phyloP scores from a whole-genome alignment of 2,797 vertebrate genomes.

The Macropus fuliginosus region DNA sequence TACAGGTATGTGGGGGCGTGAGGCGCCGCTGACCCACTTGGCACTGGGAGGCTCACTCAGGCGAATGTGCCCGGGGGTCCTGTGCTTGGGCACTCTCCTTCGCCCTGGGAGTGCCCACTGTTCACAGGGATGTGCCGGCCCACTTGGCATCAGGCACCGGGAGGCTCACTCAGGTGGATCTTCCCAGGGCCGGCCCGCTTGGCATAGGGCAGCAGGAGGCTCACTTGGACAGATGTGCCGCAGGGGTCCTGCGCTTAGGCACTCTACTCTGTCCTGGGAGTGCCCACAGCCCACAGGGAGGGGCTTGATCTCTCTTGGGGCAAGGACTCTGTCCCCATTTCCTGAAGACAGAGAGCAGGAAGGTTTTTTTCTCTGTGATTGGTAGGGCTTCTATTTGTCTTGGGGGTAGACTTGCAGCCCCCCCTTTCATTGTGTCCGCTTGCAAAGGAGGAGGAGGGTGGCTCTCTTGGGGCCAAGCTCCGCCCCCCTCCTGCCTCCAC shows the following conservation, averaged over 20 bases:
- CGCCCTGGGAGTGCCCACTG: neutral
- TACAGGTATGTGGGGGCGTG: constrained; percentile 90
- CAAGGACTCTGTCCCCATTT: neutral
- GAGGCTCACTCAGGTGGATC: no score
- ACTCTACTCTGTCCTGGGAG: neutral
- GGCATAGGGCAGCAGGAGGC: no score
- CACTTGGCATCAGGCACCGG: no score
- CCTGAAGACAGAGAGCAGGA: neutral
- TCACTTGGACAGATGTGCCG: no score
- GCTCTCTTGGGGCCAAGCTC: neutral
- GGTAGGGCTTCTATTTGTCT: neutral
- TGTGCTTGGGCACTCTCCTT: no score
- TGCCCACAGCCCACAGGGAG: neutral
- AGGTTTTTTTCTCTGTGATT: neutral
- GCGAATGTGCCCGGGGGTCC: no score
- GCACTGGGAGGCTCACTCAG: no score
- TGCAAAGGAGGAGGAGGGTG: neutral
- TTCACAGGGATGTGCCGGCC: no score
- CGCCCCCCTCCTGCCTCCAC: neutral
- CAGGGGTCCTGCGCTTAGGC: neutral
- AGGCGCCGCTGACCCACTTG: constrained; percentile 45
- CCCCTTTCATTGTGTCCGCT: neutral
- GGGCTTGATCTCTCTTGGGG: neutral
- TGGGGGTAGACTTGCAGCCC: neutral
- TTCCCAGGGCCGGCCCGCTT: constrained; percentile 35